phyloP scores from a whole-genome alignment of 2,113 vertebrate species.

The Pycnonotus jocosus region DNA sequence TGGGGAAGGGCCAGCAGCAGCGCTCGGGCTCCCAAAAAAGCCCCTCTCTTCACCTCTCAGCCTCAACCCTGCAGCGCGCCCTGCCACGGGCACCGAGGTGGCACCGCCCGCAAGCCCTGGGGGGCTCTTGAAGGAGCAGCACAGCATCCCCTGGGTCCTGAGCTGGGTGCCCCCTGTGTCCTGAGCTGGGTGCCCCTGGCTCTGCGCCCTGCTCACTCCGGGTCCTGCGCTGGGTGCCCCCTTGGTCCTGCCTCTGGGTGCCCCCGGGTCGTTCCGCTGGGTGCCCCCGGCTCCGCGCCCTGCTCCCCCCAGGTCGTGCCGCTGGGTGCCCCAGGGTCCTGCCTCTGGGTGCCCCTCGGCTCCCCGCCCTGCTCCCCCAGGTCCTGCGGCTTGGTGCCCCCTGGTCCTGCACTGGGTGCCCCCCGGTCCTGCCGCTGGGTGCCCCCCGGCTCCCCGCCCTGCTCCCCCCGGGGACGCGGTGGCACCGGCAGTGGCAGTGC shows the following conservation, averaged over 20 bases:
- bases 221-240: too few relatives aligned
- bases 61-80: accelerated
- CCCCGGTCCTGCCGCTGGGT: neutral
- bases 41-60: neutral
- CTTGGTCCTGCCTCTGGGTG: too few relatives aligned
- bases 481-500: neutral
- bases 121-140: neutral
- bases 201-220: too few relatives aligned
- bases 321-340: too few relatives aligned
- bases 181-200: too few relatives aligned
- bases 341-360: too few relatives aligned
- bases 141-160: neutral
- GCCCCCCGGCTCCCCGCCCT: neutral
- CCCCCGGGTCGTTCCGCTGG: neutral
- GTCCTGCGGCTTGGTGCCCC: too few relatives aligned
- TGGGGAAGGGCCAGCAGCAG: neutral
- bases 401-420: too few relatives aligned
- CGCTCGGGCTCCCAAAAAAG: neutral
- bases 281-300: neutral
- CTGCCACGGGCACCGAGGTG: neutral
- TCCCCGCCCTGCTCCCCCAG: too few relatives aligned
- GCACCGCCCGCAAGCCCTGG: accelerated
- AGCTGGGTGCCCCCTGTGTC: neutral
- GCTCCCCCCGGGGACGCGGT: neutral
- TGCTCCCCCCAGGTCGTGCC: neutral